A percentile compares a stretch with the other conserved stretches of the same genome.
These are phyloP conservation scores for Xenopus petersii DNA, from an alignment of 2,797 vertebrate species.

Conservation along the genomic window DNA sequence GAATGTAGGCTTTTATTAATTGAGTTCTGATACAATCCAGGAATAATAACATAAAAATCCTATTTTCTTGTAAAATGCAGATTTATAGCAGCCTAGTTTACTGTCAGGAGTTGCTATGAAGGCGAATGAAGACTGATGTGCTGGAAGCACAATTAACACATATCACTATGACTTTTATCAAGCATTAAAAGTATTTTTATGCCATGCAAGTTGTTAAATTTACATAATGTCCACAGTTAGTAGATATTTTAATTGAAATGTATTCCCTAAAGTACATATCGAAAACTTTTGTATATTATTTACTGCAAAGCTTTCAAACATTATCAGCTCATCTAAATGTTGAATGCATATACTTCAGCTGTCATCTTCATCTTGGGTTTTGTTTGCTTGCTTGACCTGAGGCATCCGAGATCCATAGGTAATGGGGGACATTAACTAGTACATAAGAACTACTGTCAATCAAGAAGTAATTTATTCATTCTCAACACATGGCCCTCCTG, in stretches of 20 bases:
- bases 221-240: not conserved
- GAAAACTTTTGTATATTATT: not conserved
- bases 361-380: too few relatives aligned
- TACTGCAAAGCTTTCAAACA: not conserved
- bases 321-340: not conserved
- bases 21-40: not conserved
- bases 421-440: too few relatives aligned
- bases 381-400: too few relatives aligned
- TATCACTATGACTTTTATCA: conserved; percentile 8
- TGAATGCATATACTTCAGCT: too few relatives aligned
- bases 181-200: conserved; percentile 3
- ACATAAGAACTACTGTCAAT: too few relatives aligned
- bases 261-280: not conserved
- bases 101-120: not conserved
- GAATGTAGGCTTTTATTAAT: not conserved
- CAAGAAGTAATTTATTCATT: too few relatives aligned
- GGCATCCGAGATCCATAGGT: too few relatives aligned
- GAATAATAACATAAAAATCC: not conserved
- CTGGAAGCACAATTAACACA: not conserved
- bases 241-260: not conserved
- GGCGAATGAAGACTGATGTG: not conserved
- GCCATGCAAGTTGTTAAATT: not conserved
- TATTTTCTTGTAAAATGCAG: not conserved
- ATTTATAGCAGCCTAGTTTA: not conserved
- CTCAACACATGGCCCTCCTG: too few relatives aligned